These are phyloP conservation scores for Mionectes olivaceus DNA, from an alignment of 2,797 vertebrate species.

Conservation along the genomic window DNA sequence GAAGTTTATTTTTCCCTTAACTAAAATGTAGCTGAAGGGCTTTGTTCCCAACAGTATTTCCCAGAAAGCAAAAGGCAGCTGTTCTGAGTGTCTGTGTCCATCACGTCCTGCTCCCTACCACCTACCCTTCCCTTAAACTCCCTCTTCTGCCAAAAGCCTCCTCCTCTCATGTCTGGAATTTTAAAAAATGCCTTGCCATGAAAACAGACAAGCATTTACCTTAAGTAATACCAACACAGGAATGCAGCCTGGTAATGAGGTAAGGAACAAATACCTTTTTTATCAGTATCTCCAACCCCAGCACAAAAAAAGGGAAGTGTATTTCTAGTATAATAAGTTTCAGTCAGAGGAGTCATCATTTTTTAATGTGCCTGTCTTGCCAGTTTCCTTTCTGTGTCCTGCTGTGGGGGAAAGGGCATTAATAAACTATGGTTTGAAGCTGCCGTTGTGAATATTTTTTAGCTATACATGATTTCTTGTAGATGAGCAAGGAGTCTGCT, in stretches of 20 bases:
- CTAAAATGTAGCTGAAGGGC: not conserved
- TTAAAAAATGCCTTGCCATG: not conserved
- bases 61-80: not conserved
- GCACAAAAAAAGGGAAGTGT: constrained; percentile 24
- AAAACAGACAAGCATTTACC: not conserved
- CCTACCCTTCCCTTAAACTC: not conserved
- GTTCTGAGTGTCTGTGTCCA: not conserved
- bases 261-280: not conserved
- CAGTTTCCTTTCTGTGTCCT: constrained; percentile 70
- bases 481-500: constrained; percentile 49
- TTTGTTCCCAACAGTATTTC: not conserved
- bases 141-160: not conserved
- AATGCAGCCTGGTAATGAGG: not conserved
- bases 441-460: constrained; percentile 21
- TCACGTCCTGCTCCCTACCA: not conserved
- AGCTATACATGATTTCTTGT: constrained; percentile 40
- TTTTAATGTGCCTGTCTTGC: constrained; percentile 73
- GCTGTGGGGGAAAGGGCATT: constrained; percentile 70
- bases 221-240: not conserved
- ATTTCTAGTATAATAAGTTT: constrained; percentile 52
- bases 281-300: not conserved
- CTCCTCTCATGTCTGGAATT: not conserved
- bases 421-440: constrained; percentile 70
- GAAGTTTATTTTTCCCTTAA: not conserved
- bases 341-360: constrained; percentile 65